phyloP scores from a whole-genome alignment of 2,797 vertebrate species.

The Myoxocephalus aenaeus region DNA sequence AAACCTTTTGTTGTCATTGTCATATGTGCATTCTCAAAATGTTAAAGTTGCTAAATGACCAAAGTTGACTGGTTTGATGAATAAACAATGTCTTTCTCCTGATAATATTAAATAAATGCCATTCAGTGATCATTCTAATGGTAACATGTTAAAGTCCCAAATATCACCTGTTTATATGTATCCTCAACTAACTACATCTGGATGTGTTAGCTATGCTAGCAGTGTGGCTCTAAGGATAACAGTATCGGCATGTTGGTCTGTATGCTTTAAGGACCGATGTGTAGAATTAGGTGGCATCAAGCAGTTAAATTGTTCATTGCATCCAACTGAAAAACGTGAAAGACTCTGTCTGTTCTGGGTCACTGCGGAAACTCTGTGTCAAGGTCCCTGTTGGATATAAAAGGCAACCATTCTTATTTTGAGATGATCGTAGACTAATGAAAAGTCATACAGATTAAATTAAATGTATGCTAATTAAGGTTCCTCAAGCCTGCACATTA shows the following conservation, averaged over 20 bases:
- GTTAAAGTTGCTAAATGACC: constrained; percentile 89
- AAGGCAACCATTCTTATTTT: not conserved
- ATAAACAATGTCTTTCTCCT: constrained; percentile 88
- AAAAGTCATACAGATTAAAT: not conserved
- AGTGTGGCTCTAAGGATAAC: not conserved
- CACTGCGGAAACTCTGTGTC: not conserved
- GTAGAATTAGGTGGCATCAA: not conserved
- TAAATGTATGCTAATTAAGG: not conserved
- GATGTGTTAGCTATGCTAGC: not conserved
- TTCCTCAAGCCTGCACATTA: not conserved
- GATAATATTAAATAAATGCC: constrained; percentile 82
- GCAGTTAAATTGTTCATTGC: not conserved
- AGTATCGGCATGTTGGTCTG: not conserved
- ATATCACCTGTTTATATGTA: not conserved
- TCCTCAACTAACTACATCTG: not conserved
- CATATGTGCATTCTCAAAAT: constrained; percentile 86
- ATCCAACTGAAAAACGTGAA: not conserved
- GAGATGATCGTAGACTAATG: not conserved
- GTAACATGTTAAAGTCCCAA: constrained; percentile 32
- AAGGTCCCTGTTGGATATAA: not conserved
- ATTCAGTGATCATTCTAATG: constrained; percentile 71
- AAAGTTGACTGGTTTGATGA: constrained; percentile 90
- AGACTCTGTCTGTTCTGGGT: not conserved
- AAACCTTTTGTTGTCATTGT: constrained; percentile 83
- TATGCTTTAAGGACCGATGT: not conserved